Base-by-base conservation (phyloP, 1,140 invertebrate species). In the Drosophila pseudoobscura region DNA sequence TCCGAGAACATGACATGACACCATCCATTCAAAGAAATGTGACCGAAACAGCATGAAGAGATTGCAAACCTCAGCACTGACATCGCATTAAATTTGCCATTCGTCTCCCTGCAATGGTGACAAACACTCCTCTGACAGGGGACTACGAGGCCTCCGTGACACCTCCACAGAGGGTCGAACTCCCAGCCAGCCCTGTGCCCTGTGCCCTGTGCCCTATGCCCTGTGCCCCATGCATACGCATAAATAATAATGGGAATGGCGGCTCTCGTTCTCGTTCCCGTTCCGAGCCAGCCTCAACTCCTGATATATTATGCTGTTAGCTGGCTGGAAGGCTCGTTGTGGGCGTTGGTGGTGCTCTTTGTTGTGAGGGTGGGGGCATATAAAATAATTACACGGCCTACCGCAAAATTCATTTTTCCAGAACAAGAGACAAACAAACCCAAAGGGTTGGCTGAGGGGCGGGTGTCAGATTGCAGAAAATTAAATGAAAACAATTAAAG, bases 351-450 rank as follows among this genome's bases (percentile, higher is more conserved):
- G 50, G 54, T 47, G 52, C 43, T 55, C 82, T 77, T 80, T 80
- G 82, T 77, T 84, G 76, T 64, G 70, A 69, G 74, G 43, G 54
- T 20, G 77, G 58, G 58, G 7, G 8, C 11, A 13, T 39, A 79
- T 87, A 87, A 87, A 87, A 88, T 87, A 89, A 88, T 87, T 87
- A 89, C 75, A 75, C 79, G 84, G 78, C 78, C 77, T 63, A 61
- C 78, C 82, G 80, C 84, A 84, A 89, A 88, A 82, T 83, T 84
- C 83, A 78, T 89, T 83, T 89, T 77, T 35, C 72, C 73, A 63
- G 51, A 24, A 46, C 66, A 26, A 70, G 50, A 26, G 22, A 11
- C 39, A 43, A 20, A 41, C 54, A 63, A 56, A 46, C 43, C 8
- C 15, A 35, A 39, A 24, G 22, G 15, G 9, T 31, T 22, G 20